Evolutionary conservation across 2,888 invertebrate genomes (phyloP).

Genomic region (Eulithis testata): DNA sequence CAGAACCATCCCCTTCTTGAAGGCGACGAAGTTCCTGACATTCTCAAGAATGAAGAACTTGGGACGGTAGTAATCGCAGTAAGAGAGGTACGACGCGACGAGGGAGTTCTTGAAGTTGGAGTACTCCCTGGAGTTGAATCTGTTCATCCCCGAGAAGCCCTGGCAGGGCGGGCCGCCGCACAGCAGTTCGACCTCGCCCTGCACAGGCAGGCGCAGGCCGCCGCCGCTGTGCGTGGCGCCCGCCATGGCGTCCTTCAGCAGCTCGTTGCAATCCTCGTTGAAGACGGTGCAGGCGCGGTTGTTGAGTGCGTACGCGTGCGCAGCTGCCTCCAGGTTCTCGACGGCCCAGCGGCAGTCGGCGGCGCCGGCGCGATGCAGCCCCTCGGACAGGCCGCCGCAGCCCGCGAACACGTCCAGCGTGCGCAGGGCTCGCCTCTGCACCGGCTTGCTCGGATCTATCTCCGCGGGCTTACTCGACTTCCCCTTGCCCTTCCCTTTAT

Average conservation of each 20-base stretch:
- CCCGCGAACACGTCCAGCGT: slow-evolving; percentile 94
- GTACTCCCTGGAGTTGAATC: slow-evolving; percentile 93
- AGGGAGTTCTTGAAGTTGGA: slow-evolving; percentile 94
- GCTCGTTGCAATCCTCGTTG: slow-evolving; percentile 91
- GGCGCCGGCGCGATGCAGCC: slow-evolving; percentile 88
- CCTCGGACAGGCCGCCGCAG: slow-evolving; percentile 92
- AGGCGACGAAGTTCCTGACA: slow-evolving; percentile 93
- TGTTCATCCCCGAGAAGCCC: slow-evolving; percentile 95
- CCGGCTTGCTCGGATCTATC: slow-evolving; percentile 52
- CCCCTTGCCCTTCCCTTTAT: slow-evolving; percentile 57
- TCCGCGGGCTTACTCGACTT: slow-evolving; percentile 79
- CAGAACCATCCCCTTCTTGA: slow-evolving; percentile 91
- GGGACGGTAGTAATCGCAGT: slow-evolving; percentile 94
- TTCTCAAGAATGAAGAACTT: slow-evolving; percentile 93
- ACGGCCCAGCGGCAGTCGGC: slow-evolving; percentile 92
- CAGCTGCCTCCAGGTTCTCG: slow-evolving; percentile 90
- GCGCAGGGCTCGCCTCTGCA: slow-evolving; percentile 80
- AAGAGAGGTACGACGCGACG: slow-evolving; percentile 92
- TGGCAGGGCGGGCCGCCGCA: slow-evolving; percentile 96
- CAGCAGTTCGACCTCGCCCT: slow-evolving; percentile 92
- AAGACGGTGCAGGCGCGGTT: slow-evolving; percentile 90
- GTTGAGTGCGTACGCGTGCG: slow-evolving; percentile 91
- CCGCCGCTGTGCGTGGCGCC: slow-evolving; percentile 78
- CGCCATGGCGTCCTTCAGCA: slow-evolving; percentile 88
- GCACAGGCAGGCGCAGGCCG: slow-evolving; percentile 86